These are phyloP conservation scores for Rissa tridactyla DNA, from an alignment of 2,113 vertebrate species.

Conservation along the genomic window DNA sequence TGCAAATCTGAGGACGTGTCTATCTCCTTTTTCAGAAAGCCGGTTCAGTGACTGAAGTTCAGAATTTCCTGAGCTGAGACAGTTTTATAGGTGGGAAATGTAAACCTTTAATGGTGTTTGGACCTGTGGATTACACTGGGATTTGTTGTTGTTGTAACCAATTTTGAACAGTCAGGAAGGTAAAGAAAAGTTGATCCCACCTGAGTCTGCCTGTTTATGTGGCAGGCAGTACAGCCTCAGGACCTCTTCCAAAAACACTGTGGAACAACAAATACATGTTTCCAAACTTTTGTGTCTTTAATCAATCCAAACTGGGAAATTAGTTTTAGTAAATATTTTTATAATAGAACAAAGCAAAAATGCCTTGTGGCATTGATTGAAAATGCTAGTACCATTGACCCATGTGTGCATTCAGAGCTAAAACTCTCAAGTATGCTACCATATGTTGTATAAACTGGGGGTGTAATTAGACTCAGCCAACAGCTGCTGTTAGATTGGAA, in stretches of 20 bases:
- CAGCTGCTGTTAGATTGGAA: slow-evolving; percentile 10
- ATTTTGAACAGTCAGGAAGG: not conserved
- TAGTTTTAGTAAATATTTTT: not conserved
- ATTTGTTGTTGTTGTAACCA: not conserved
- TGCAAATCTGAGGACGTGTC: accelerated
- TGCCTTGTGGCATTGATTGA: not conserved
- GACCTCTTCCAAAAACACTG: not conserved
- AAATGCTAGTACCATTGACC: not conserved
- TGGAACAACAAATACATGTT: not conserved
- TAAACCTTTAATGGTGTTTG: not conserved
- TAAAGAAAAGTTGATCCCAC: not conserved
- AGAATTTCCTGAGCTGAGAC: not conserved
- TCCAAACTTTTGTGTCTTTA: not conserved
- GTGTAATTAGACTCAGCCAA: not conserved
- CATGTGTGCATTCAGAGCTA: not conserved
- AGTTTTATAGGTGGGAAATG: not conserved
- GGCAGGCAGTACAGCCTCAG: not conserved
- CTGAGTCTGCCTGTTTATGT: not conserved
- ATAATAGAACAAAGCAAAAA: not conserved
- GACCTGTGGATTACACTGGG: accelerated
- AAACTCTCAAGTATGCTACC: not conserved
- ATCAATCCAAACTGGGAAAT: not conserved
- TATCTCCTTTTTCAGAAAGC: not conserved
- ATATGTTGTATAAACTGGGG: not conserved
- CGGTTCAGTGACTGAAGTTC: not conserved